Percentiles rank a stretch among this genome's conserved stretches.
Conservation (phyloP, 2,113 vertebrate species). For the Gymnogyps californianus region DNA sequence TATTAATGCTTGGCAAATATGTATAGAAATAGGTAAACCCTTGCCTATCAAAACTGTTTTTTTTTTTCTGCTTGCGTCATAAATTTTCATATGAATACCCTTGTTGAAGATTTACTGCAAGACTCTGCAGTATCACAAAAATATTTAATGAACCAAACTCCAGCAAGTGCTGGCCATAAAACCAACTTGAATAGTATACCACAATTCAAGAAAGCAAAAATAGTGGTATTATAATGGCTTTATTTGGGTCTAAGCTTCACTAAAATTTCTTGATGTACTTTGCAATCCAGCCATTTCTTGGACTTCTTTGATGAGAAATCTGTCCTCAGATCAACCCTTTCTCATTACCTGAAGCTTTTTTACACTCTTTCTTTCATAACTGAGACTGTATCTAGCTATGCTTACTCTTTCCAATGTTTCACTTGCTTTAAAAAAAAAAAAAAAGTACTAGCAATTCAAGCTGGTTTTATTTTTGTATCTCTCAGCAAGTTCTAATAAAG, state of each 20-base stretch:
- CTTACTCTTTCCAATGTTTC: not conserved
- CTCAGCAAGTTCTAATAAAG: constrained; percentile 65
- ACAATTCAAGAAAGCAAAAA: not conserved
- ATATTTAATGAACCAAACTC: not conserved
- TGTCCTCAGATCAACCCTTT: not conserved
- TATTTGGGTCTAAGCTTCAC: not conserved
- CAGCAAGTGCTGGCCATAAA: not conserved
- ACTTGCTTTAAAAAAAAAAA: not conserved
- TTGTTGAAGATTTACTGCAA: not conserved
- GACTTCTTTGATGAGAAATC: not conserved
- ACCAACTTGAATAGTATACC: not conserved
- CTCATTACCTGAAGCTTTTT: constrained; percentile 15
- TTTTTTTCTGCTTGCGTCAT: not conserved
- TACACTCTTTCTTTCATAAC: not conserved
- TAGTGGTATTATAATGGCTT: not conserved
- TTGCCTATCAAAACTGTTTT: not conserved
- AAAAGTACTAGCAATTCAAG: not conserved
- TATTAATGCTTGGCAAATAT: not conserved
- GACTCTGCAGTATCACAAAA: not conserved
- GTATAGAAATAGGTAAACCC: not conserved
- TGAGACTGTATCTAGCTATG: not conserved
- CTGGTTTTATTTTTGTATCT: constrained; percentile 58
- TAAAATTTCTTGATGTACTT: not conserved
- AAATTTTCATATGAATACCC: not conserved
- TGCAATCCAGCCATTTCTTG: not conserved